These are phyloP conservation scores for Chlorodrepanis virens DNA, from an alignment of 2,113 vertebrate genomes.

Conservation along the genomic window DNA sequence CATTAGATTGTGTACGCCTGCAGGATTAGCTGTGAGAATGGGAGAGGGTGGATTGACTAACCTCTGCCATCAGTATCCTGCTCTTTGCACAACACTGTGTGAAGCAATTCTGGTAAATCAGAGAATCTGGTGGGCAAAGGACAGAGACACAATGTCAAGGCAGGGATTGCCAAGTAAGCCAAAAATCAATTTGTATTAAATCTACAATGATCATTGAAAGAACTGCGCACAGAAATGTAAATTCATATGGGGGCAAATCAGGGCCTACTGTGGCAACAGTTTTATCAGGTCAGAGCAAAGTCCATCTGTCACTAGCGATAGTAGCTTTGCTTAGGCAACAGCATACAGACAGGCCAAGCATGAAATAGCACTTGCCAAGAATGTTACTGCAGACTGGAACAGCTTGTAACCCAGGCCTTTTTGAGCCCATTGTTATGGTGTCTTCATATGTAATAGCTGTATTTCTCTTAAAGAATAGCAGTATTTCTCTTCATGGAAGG, in stretches of 20 bases:
- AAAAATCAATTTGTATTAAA: neutral
- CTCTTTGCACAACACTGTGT: neutral
- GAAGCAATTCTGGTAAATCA: neutral
- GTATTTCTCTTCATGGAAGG: neutral
- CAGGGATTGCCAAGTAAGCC: neutral
- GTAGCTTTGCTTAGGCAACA: neutral
- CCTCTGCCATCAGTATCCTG: neutral
- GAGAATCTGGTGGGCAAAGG: neutral
- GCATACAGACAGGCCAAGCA: neutral
- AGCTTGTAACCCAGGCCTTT: neutral
- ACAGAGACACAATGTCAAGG: neutral
- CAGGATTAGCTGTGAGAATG: neutral
- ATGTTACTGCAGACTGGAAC: neutral
- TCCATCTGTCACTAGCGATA: neutral
- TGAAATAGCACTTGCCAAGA: neutral
- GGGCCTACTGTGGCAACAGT: neutral
- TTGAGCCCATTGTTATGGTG: neutral
- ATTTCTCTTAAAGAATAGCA: neutral
- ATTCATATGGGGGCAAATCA: neutral
- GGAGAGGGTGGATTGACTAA: neutral
- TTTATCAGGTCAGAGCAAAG: neutral
- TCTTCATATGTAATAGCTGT: neutral
- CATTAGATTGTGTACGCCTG: neutral
- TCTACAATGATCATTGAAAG: neutral
- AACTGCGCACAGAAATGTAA: neutral